Conservation (phyloP, 2,113 vertebrate species). For the Rhea americana region DNA sequence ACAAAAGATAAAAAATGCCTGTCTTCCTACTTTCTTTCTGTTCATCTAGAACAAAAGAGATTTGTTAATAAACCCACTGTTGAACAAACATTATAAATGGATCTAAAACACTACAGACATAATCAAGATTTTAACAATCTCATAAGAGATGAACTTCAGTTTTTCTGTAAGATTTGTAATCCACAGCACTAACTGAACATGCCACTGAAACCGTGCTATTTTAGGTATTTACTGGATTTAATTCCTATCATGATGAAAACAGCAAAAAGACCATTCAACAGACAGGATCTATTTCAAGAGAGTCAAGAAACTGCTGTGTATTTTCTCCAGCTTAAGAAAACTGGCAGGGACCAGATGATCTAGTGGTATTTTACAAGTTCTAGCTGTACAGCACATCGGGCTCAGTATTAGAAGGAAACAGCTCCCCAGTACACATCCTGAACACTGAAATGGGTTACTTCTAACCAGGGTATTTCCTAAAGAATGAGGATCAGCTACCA, state of each 20-base stretch:
- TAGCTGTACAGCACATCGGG: not conserved
- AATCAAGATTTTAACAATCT: not conserved
- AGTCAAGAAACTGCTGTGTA: not conserved
- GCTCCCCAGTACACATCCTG: fast-evolving
- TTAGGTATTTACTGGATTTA: not conserved
- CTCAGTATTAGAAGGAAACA: not conserved
- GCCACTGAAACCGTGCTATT: not conserved
- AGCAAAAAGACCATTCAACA: not conserved
- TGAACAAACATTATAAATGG: not conserved
- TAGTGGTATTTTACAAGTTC: not conserved
- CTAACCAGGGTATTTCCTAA: not conserved
- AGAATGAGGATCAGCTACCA: not conserved
- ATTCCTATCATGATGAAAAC: not conserved
- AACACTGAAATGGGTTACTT: not conserved
- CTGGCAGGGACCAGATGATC: not conserved
- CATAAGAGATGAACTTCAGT: not conserved
- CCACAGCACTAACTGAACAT: not conserved
- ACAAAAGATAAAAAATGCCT: not conserved
- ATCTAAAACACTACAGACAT: not conserved
- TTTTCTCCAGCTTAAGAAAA: not conserved
- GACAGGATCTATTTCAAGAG: fast-evolving
- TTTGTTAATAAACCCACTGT: not conserved
- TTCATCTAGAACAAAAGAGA: not conserved
- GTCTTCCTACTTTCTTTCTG: not conserved
- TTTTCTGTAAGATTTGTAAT: not conserved